These are phyloP conservation scores for Charanyca ferruginea DNA, from an alignment of 2,888 invertebrate genomes.

Conservation along the genomic window DNA sequence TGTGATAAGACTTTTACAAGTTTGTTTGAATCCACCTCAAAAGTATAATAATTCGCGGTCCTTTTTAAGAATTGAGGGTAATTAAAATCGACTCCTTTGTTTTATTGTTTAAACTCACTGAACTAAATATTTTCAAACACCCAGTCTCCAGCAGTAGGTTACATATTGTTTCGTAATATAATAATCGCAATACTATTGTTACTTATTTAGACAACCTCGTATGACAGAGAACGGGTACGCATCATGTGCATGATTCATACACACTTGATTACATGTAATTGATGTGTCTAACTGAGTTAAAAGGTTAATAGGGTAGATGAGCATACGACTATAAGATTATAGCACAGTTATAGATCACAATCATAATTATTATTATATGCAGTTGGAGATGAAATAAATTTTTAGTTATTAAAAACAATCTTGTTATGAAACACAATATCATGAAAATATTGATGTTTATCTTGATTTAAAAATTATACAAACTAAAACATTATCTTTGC, in stretches of 20 bases:
- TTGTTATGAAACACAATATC: background rate
- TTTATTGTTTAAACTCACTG: background rate
- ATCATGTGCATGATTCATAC: slow-evolving; percentile 38
- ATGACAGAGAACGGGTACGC: background rate
- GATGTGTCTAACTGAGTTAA: slow-evolving; percentile 59
- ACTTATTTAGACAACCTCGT: slow-evolving; percentile 27
- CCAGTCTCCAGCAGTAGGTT: slow-evolving; percentile 23
- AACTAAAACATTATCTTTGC: background rate
- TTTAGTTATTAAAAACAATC: background rate
- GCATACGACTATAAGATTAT: slow-evolving; percentile 14
- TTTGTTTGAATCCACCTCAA: too few species aligned
- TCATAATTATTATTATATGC: too few species aligned
- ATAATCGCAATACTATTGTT: slow-evolving; percentile 26
- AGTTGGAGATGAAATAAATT: background rate
- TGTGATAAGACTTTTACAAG: too few species aligned
- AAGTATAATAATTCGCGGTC: too few species aligned
- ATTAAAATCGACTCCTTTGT: background rate
- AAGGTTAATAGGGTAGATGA: slow-evolving; percentile 55
- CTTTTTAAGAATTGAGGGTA: too few species aligned
- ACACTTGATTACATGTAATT: slow-evolving; percentile 57
- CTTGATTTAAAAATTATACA: background rate
- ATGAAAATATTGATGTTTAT: background rate
- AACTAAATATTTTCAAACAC: background rate
- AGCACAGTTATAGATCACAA: background rate
- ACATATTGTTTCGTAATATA: slow-evolving; percentile 27